phyloP scores from a whole-genome alignment of 2,797 vertebrate species.

The Urosaurus nigricauda region DNA sequence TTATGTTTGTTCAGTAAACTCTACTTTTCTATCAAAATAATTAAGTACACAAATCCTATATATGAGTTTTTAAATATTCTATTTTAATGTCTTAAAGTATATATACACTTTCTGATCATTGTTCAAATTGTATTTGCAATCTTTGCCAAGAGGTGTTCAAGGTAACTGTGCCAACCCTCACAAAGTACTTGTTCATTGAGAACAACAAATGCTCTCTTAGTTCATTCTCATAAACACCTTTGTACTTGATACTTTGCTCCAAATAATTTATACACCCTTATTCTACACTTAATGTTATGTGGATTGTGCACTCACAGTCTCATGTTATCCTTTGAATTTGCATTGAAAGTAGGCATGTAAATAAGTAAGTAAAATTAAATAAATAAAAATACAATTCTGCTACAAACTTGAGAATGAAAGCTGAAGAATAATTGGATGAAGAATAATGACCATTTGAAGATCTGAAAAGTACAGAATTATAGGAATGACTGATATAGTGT shows the following conservation, averaged over 20 bases:
- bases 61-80: background rate
- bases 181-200: background rate
- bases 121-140: background rate
- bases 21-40: background rate
- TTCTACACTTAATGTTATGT: background rate
- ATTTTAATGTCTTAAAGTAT: background rate
- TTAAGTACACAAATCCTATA: background rate
- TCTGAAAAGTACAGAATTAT: background rate
- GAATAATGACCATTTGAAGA: too few relatives aligned
- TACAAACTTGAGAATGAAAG: background rate
- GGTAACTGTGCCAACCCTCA: background rate
- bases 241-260: background rate
- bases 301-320: background rate
- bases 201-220: background rate
- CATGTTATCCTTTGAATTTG: background rate
- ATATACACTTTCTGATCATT: background rate
- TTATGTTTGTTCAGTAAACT: background rate
- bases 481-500: background rate
- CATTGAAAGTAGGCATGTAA: background rate
- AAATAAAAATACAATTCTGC: background rate
- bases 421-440: too few relatives aligned
- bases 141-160: background rate
- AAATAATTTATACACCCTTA: background rate
- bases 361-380: background rate
- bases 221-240: background rate